A percentile compares a stretch with the other conserved stretches of the same genome.
Evolutionary conservation across 2,888 invertebrate genomes (phyloP).

Genomic region (Rapana venosa): DNA sequence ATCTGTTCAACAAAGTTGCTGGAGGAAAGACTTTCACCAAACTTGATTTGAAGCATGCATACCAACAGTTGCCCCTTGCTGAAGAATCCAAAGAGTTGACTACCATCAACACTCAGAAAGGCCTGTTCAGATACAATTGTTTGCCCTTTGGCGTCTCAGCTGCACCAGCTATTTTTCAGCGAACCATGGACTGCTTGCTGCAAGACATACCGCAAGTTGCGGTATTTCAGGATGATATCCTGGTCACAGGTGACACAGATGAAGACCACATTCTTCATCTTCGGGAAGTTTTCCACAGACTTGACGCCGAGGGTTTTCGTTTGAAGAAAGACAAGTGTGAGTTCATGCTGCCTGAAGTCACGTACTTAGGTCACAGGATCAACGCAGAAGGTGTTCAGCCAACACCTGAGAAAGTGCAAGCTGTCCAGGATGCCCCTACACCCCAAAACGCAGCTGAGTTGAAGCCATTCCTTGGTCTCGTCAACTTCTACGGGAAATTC

Average conservation of each 20-base stretch:
- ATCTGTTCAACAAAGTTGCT: slow-evolving; percentile 46
- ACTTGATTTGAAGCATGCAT: slow-evolving; percentile 56
- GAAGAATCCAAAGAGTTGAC: slow-evolving; percentile 47
- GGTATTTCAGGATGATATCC: slow-evolving; percentile 57
- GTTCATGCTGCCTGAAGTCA: slow-evolving; percentile 24
- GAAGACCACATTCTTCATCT: background rate
- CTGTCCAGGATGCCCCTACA: background rate
- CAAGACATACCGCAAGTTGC: slow-evolving; percentile 48
- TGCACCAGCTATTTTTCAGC: slow-evolving; percentile 52
- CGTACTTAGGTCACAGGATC: slow-evolving; percentile 40
- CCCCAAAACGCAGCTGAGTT: background rate
- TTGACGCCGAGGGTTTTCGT: background rate
- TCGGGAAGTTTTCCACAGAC: background rate
- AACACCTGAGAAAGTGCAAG: slow-evolving; percentile 8
- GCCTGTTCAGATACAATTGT: slow-evolving; percentile 52
- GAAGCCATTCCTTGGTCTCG: background rate
- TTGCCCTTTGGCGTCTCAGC: slow-evolving; percentile 53
- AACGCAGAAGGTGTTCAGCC: background rate
- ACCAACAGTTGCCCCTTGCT: slow-evolving; percentile 53
- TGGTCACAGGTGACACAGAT: slow-evolving; percentile 41
- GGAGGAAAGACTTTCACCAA: slow-evolving; percentile 51
- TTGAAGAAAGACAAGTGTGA: slow-evolving; percentile 36
- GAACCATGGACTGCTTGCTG: slow-evolving; percentile 54
- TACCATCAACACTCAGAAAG: slow-evolving; percentile 57
- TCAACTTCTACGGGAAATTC: background rate